Conservation (phyloP, 2,888 invertebrate species). For the Pterostichus madidus region DNA sequence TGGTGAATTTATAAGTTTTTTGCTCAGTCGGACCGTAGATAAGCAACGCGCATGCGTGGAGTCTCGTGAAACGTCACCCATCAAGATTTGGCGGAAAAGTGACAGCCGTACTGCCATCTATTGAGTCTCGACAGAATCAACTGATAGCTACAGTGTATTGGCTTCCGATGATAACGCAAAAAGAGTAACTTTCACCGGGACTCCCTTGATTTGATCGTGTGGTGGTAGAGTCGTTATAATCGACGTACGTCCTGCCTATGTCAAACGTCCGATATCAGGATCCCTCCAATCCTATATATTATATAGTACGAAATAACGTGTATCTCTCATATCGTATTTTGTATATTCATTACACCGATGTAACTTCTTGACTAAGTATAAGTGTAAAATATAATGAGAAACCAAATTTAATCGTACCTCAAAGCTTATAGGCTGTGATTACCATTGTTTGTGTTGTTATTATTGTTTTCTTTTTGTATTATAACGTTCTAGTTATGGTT, state of each 20-base stretch:
- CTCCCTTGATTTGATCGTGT: constrained; percentile 57
- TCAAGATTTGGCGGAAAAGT: constrained; percentile 39
- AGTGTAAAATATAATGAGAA: constrained; percentile 58
- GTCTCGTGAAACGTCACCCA: constrained; percentile 46
- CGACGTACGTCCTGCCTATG: constrained; percentile 68
- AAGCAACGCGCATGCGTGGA: constrained; percentile 60
- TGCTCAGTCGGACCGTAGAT: constrained; percentile 66
- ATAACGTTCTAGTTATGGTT: constrained; percentile 50
- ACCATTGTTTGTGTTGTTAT: constrained; percentile 59
- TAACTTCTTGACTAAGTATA: constrained; percentile 59
- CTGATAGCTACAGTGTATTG: background rate
- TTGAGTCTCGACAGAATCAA: background rate
- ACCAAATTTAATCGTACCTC: constrained; percentile 66
- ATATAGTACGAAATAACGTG: constrained; percentile 72
- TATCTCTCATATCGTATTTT: constrained; percentile 68
- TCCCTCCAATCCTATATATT: constrained; percentile 76
- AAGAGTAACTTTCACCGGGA: constrained; percentile 16
- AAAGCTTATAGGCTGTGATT: constrained; percentile 67
- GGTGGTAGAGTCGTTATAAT: constrained; percentile 66
- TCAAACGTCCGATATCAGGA: constrained; percentile 78
- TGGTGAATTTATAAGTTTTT: constrained; percentile 63
- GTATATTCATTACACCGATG: constrained; percentile 62
- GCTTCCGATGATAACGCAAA: constrained; percentile 4
- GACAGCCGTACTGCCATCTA: constrained; percentile 30
- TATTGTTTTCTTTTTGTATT: constrained; percentile 46